phyloP scores from a whole-genome alignment of 2,113 vertebrate genomes.

The Siniperca chuatsi region DNA sequence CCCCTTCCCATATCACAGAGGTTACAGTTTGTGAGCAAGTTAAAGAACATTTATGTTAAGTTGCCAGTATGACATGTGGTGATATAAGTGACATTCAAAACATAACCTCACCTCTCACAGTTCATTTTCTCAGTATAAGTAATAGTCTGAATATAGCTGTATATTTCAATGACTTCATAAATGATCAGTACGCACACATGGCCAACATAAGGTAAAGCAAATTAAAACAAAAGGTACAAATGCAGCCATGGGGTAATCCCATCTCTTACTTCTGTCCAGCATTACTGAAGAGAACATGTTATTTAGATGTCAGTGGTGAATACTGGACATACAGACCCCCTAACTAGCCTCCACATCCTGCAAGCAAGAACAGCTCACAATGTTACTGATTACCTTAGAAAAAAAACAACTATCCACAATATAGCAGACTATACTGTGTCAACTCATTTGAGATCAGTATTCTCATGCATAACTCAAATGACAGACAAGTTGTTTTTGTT shows the following conservation, averaged over 20 bases:
- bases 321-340: not conserved
- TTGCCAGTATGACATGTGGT: constrained; percentile 19
- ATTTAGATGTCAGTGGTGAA: not conserved
- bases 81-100: constrained; percentile 37
- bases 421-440: not conserved
- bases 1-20: not conserved
- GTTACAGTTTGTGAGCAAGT: not conserved
- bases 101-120: constrained; percentile 42
- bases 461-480: constrained; percentile 14
- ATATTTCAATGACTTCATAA: constrained; percentile 41
- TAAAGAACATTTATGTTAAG: constrained; percentile 13
- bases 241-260: not conserved
- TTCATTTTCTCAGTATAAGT: constrained; percentile 36
- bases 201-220: constrained; percentile 21
- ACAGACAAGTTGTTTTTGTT: constrained; percentile 36
- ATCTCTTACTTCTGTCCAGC: not conserved
- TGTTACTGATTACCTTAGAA: not conserved
- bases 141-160: constrained; percentile 14
- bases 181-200: constrained; percentile 37
- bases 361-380: not conserved
- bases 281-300: not conserved
- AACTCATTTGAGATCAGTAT: constrained; percentile 13
- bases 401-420: not conserved
- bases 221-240: constrained; percentile 16
- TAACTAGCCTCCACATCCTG: not conserved